Evolutionary conservation across 1,140 invertebrate genomes (phyloP).

Genomic region (Bombus cullumanus): DNA sequence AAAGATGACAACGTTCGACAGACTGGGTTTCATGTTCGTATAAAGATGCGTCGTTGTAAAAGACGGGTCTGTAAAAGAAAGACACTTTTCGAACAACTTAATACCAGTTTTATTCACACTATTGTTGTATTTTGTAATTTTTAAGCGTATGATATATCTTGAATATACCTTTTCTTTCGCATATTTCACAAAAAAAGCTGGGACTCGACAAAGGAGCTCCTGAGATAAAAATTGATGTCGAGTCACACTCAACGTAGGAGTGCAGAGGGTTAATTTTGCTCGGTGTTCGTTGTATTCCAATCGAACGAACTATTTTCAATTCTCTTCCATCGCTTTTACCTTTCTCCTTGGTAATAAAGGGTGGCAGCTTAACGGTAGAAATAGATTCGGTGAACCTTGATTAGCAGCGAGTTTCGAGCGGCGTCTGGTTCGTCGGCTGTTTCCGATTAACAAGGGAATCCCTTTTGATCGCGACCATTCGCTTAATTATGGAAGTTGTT

Average conservation of each 20-base stretch:
- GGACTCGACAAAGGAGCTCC: too few relatives aligned
- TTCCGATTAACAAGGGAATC: conserved; percentile 32
- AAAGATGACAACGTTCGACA: too few relatives aligned
- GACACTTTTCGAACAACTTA: too few relatives aligned
- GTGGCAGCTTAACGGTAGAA: not conserved
- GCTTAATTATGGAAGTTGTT: not conserved
- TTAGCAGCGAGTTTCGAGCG: conserved; percentile 17
- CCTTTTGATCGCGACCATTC: not conserved
- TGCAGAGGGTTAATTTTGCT: not conserved
- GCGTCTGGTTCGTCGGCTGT: not conserved
- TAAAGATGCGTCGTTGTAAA: too few relatives aligned
- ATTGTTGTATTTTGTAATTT: too few relatives aligned
- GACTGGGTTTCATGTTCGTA: fast-evolving
- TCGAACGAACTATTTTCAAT: not conserved
- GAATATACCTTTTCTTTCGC: too few relatives aligned
- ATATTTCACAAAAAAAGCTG: too few relatives aligned
- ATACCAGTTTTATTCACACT: too few relatives aligned
- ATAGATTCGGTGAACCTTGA: conserved; percentile 35
- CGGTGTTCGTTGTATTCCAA: not conserved
- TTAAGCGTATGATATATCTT: too few relatives aligned
- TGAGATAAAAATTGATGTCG: too few relatives aligned
- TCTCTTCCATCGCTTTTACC: not conserved
- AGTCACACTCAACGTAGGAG: too few relatives aligned
- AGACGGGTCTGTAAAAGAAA: too few relatives aligned
- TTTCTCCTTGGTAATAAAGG: not conserved